Percentiles rank a stretch among this genome's conserved stretches.
Conservation (phyloP, 2,797 vertebrate genomes). For the Naso thynnoides region DNA sequence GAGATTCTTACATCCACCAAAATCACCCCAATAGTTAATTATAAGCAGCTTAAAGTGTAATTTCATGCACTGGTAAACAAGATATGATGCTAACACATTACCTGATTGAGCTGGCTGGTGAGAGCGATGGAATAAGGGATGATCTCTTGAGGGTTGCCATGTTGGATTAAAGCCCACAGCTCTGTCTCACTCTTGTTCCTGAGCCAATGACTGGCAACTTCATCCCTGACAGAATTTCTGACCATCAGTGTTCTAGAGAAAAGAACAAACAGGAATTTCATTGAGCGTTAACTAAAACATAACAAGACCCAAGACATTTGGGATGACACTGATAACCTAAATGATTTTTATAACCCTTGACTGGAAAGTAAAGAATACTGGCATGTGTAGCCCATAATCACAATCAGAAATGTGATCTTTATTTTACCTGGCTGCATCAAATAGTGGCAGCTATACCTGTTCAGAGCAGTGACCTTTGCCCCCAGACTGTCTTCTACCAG, state of each 20-base stretch:
- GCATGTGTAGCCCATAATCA: not conserved
- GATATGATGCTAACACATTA: constrained; percentile 28
- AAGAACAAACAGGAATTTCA: not conserved
- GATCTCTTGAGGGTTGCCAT: constrained; percentile 84
- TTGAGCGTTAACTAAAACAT: not conserved
- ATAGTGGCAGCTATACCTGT: constrained; percentile 72
- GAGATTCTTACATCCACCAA: not conserved
- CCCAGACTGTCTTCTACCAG: constrained; percentile 83
- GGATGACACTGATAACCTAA: not conserved
- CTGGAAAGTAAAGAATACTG: not conserved
- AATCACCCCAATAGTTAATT: not conserved
- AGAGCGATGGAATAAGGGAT: constrained; percentile 83
- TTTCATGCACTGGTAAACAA: not conserved
- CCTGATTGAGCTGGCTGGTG: constrained; percentile 85
- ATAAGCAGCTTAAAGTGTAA: not conserved
- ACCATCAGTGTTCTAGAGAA: constrained; percentile 78
- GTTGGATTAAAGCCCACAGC: constrained; percentile 78
- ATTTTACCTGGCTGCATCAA: not conserved
- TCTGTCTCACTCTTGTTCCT: constrained; percentile 78
- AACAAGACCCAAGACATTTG: not conserved
- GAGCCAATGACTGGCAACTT: constrained; percentile 74
- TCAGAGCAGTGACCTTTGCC: constrained; percentile 76
- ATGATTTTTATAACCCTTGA: not conserved
- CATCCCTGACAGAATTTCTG: constrained; percentile 34
- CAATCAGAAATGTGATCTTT: not conserved